Percentiles rank a stretch among this genome's conserved stretches.
Evolutionary conservation across 2,888 invertebrate genomes (phyloP).

Genomic region (Lathronympha strigana): DNA sequence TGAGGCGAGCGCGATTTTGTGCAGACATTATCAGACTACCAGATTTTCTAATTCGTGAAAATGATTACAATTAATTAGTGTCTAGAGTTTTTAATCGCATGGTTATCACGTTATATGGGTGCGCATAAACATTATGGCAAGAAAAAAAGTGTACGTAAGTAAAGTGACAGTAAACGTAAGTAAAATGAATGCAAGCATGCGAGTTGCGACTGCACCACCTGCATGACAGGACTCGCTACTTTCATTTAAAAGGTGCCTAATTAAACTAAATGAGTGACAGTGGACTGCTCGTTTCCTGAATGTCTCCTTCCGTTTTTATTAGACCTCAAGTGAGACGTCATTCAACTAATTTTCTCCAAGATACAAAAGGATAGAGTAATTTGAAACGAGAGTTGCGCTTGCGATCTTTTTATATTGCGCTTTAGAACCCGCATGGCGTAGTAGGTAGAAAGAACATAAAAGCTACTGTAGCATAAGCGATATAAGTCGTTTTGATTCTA

Average conservation of each 20-base stretch:
- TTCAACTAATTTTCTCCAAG: neutral
- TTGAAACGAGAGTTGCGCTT: neutral
- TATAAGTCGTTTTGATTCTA: neutral
- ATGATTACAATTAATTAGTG: no score
- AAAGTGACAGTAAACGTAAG: no score
- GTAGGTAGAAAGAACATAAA: neutral
- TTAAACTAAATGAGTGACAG: neutral
- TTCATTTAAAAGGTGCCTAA: neutral
- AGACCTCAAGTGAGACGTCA: neutral
- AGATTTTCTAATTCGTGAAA: no score
- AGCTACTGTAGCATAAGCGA: neutral
- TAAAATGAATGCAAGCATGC: no score
- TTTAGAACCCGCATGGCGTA: slow-evolving; percentile 4
- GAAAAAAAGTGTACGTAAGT: no score
- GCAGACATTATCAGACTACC: no score
- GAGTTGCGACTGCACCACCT: neutral
- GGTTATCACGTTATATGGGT: no score
- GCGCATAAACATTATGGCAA: no score
- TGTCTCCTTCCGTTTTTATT: slow-evolving; percentile 3
- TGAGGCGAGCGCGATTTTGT: no score
- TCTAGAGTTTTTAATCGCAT: no score
- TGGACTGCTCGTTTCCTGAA: neutral
- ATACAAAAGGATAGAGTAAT: neutral
- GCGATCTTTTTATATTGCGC: neutral
- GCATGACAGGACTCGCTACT: neutral